Conservation (phyloP, 2,113 vertebrate species). For the Sinocyclocheilus grahami region DNA sequence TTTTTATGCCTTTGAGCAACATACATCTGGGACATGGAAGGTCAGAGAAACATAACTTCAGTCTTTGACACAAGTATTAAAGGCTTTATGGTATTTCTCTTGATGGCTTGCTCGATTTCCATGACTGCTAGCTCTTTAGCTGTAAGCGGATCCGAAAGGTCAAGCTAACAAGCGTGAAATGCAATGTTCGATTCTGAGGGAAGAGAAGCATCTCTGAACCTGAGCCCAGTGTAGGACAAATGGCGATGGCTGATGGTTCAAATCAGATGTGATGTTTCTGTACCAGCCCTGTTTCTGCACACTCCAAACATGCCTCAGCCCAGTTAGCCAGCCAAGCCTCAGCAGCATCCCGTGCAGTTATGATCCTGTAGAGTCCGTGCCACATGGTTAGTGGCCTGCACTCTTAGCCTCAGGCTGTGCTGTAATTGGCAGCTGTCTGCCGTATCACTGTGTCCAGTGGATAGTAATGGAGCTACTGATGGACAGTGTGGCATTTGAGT, state of each 20-base stretch:
- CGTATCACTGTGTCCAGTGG: conserved; percentile 54
- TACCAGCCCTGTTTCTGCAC: conserved; percentile 44
- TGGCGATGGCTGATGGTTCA: conserved; percentile 42
- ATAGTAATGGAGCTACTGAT: conserved; percentile 51
- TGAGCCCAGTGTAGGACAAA: conserved; percentile 43
- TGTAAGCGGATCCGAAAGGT: conserved; percentile 62
- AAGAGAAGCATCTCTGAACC: conserved; percentile 55
- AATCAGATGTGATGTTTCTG: conserved; percentile 49
- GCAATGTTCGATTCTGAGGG: conserved; percentile 52
- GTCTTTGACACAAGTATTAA: conserved; percentile 56
- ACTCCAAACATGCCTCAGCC: conserved; percentile 39
- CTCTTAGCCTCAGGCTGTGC: conserved; percentile 52
- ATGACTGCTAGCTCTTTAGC: conserved; percentile 59
- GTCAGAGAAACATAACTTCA: conserved; percentile 55
- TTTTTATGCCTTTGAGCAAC: conserved; percentile 51
- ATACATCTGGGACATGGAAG: conserved; percentile 49
- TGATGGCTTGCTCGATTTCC: conserved; percentile 54
- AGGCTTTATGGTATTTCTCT: conserved; percentile 56
- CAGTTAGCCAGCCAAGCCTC: conserved; percentile 18
- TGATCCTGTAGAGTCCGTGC: conserved; percentile 17
- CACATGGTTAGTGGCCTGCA: conserved; percentile 44
- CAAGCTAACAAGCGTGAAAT: conserved; percentile 65
- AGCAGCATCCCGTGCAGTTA: background rate
- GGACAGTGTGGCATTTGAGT: conserved; percentile 51
- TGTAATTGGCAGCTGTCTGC: conserved; percentile 61